These are phyloP conservation scores for Galbula dea DNA, from an alignment of 2,113 vertebrate genomes.

Conservation along the genomic window DNA sequence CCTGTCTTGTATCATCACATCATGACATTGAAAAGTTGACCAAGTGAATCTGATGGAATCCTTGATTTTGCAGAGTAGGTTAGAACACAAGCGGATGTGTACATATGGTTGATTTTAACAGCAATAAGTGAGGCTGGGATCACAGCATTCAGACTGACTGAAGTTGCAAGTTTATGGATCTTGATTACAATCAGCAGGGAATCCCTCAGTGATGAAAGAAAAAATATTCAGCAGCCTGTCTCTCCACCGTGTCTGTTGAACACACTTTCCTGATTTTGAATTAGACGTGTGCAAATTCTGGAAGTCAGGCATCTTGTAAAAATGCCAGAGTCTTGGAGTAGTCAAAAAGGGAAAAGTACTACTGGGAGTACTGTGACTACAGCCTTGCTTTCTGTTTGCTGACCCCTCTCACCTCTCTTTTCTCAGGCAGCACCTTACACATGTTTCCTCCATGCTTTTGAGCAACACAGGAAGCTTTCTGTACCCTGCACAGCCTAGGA, in stretches of 20 bases:
- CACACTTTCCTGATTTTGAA: slow-evolving; percentile 60
- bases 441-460: rapidly evolving
- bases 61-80: slow-evolving; percentile 20
- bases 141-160: slow-evolving; percentile 50
- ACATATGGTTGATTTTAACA: slow-evolving; percentile 54
- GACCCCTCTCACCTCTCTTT: not conserved
- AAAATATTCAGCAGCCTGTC: slow-evolving; percentile 66
- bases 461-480: not conserved
- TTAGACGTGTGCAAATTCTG: slow-evolving; percentile 59
- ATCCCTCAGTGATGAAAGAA: slow-evolving; percentile 70
- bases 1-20: not conserved
- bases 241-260: slow-evolving; percentile 68
- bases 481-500: not conserved
- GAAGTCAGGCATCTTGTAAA: slow-evolving; percentile 47
- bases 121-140: slow-evolving; percentile 53
- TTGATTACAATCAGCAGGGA: slow-evolving; percentile 75
- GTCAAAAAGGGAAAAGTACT: not conserved
- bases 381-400: not conserved
- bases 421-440: not conserved
- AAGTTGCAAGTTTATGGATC: slow-evolving; percentile 67
- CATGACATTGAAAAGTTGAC: not conserved
- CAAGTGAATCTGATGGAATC: not conserved
- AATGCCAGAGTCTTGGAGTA: not conserved
- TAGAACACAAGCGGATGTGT: slow-evolving; percentile 47
- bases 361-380: too few relatives aligned